Evolutionary conservation across 2,888 invertebrate genomes (phyloP), one percentile per base, ranked within the genome.

Genomic region (Hypselothyrea guttata): DNA sequence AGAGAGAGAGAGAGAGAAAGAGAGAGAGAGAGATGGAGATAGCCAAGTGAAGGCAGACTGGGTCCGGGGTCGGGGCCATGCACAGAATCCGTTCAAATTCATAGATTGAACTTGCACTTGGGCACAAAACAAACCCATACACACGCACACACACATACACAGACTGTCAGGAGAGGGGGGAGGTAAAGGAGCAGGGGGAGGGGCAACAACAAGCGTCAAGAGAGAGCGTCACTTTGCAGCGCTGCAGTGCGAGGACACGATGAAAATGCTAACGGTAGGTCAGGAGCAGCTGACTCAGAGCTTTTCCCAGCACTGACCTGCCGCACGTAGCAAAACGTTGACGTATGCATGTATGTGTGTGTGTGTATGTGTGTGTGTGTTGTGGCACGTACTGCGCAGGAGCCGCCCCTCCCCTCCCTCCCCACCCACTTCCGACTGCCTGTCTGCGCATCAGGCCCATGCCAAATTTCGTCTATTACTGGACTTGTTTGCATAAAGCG

Each of bases 81-180:
- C 61, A 71, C 78, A 83, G 86, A 81, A 87, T 77, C 85, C 86
- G 67, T 84, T 70, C 67, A 77, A 82, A 75, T 81, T 82, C 73
- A 73, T 70, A 78, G 84, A 83, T 87, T 87, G 87, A 87, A 87
- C 87, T 87, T 87, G 87, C 87, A 87, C 87, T 87, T 87, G 87
- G 79, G 71, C 81, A 62, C 71, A 64, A 61, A 74, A 76, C 59
- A 64, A 63, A 71, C 68, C 18, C 45, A 65, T 59, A 62, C 35
- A 65, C 47, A 63, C 49, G 59, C 52, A 55, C 42, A 64, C 34
- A 58, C 28, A 44, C 33, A 44, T 11, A 38, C 22, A 54, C 11
- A 41, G 42, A 16, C 37, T 15, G 13, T 16, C 42, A 34, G 54
- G 30, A 15, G 35, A 15, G 2, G 4, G 7, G 7, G 28, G 9